Evolutionary conservation across 2,113 vertebrate species (phyloP).

Genomic region (Mionectes macconnelli): DNA sequence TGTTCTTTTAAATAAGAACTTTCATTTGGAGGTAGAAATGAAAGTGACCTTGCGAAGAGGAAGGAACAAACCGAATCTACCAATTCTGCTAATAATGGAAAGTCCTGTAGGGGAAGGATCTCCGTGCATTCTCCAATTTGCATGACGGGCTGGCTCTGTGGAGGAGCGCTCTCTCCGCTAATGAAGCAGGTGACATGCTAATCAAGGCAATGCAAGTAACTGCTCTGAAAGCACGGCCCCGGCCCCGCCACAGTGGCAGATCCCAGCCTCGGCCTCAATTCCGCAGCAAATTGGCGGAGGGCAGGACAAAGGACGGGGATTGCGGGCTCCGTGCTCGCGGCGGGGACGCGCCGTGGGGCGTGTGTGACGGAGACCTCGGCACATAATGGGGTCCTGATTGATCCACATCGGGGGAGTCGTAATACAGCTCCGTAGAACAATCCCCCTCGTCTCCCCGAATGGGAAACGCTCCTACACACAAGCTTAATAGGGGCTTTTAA

Average conservation of each 20-base stretch:
- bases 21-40: slow-evolving; percentile 6
- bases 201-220: slow-evolving; percentile 47
- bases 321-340: neutral
- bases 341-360: neutral
- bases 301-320: slow-evolving; percentile 55
- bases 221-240: neutral
- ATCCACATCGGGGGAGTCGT: neutral
- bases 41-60: slow-evolving; percentile 33
- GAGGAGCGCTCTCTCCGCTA: slow-evolving; percentile 30
- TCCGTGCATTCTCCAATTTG: slow-evolving; percentile 35
- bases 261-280: neutral
- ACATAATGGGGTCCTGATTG: slow-evolving; percentile 62
- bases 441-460: neutral
- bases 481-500: neutral
- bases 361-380: neutral
- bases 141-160: slow-evolving; percentile 14
- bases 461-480: slow-evolving; percentile 51
- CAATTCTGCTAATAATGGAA: slow-evolving; percentile 50
- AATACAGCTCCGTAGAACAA: neutral
- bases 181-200: slow-evolving; percentile 47
- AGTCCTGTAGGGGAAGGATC: slow-evolving; percentile 39
- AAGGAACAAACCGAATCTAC: slow-evolving; percentile 20
- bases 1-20: neutral
- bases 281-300: slow-evolving; percentile 21
- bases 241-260: neutral